These are phyloP conservation scores for Ophiodon elongatus DNA, from an alignment of 2,113 vertebrate species.

Conservation along the genomic window DNA sequence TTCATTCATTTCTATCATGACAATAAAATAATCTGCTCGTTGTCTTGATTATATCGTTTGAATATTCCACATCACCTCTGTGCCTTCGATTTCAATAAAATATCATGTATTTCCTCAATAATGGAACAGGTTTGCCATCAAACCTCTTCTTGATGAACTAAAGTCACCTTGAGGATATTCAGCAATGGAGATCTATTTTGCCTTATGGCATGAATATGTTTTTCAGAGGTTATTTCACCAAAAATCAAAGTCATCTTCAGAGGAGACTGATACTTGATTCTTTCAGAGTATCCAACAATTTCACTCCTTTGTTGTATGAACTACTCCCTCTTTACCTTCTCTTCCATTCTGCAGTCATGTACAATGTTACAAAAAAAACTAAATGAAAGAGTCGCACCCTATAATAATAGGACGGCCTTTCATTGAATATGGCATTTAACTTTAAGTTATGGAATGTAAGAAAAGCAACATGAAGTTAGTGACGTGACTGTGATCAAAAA, in stretches of 20 bases:
- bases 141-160: slow-evolving; percentile 37
- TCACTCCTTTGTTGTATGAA: background rate
- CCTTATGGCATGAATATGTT: slow-evolving; percentile 49
- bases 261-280: slow-evolving; percentile 14
- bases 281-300: background rate
- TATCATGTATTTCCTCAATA: slow-evolving; percentile 20
- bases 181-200: slow-evolving; percentile 41
- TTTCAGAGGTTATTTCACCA: slow-evolving; percentile 38
- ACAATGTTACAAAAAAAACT: slow-evolving; percentile 41
- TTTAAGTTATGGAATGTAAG: slow-evolving; percentile 48
- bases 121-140: slow-evolving; percentile 53
- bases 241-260: slow-evolving; percentile 26
- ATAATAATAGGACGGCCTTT: slow-evolving; percentile 47
- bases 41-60: slow-evolving; percentile 5
- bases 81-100: slow-evolving; percentile 30
- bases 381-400: slow-evolving; percentile 60
- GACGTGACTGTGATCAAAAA: slow-evolving; percentile 63
- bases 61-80: slow-evolving; percentile 32
- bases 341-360: slow-evolving; percentile 32
- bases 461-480: slow-evolving; percentile 61
- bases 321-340: slow-evolving; percentile 4
- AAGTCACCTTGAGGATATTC: slow-evolving; percentile 41
- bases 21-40: slow-evolving; percentile 58
- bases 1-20: slow-evolving; percentile 19
- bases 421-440: slow-evolving; percentile 48